Conservation (phyloP, 2,113 vertebrate genomes). For the Chaetodon auriga region DNA sequence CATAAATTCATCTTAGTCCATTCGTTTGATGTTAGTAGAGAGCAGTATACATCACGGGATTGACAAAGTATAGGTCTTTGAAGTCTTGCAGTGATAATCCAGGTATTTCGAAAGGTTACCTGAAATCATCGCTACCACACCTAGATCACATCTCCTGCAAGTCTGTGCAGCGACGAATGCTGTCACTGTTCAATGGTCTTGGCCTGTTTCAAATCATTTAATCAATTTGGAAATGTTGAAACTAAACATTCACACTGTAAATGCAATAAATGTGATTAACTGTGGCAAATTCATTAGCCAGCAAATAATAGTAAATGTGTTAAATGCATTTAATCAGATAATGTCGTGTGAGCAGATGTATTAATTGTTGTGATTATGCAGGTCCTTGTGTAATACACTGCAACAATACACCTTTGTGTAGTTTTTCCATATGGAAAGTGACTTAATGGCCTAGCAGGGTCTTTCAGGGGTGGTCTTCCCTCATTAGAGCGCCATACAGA, state of each 20-base stretch:
- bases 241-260: background rate
- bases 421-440: conserved; percentile 63
- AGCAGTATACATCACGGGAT: conserved; percentile 46
- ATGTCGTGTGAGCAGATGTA: conserved; percentile 8
- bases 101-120: conserved; percentile 32
- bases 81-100: conserved; percentile 51
- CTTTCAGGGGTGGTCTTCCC: conserved; percentile 76
- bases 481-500: conserved; percentile 61
- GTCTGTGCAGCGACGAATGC: background rate
- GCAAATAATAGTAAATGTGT: conserved; percentile 20
- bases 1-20: conserved; percentile 76
- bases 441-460: conserved; percentile 48
- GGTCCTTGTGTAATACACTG: conserved; percentile 23
- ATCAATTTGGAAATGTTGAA: background rate
- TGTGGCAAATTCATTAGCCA: conserved; percentile 25
- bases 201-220: background rate
- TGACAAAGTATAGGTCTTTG: conserved; percentile 65
- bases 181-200: background rate
- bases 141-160: conserved; percentile 8
- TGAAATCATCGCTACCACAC: conserved; percentile 32
- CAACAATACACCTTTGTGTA: conserved; percentile 72
- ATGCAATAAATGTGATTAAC: conserved; percentile 12
- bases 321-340: conserved; percentile 32
- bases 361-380: conserved; percentile 21
- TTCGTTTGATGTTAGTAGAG: conserved; percentile 75